These are phyloP conservation scores for Otolemur garnettii DNA, from an alignment of 2,113 vertebrate species.

Conservation along the genomic window DNA sequence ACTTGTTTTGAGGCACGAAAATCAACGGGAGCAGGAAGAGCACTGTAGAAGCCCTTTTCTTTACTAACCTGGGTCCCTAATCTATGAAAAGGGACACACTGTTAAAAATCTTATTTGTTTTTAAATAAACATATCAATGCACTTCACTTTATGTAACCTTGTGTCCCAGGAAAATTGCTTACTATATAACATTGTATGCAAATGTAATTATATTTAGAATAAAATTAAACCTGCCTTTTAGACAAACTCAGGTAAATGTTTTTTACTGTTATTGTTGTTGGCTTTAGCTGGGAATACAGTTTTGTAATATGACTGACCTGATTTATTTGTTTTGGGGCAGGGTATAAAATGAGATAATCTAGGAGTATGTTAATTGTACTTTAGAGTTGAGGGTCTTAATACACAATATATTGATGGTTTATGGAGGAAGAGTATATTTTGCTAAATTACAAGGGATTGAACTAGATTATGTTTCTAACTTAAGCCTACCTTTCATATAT, in stretches of 20 bases:
- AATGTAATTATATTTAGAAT: constrained; percentile 9
- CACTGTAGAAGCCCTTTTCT: not conserved
- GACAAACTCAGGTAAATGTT: not conserved
- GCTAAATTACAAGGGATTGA: constrained; percentile 32
- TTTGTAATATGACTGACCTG: not conserved
- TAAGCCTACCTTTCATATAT: not conserved
- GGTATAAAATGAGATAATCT: not conserved
- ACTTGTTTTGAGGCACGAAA: not conserved
- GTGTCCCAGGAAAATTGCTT: not conserved
- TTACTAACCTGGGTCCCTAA: not conserved
- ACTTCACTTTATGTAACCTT: not conserved
- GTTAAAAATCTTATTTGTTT: not conserved
- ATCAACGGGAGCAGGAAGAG: not conserved
- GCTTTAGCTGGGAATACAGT: not conserved
- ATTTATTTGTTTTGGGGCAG: not conserved
- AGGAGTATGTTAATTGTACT: not conserved
- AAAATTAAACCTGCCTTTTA: not conserved
- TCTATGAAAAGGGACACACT: not conserved
- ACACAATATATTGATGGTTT: not conserved
- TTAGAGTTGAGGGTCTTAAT: not conserved
- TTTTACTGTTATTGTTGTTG: not conserved
- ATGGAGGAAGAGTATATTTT: not conserved
- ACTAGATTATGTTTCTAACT: constrained; percentile 5
- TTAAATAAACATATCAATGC: not conserved
- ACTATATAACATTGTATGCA: not conserved